phyloP scores from a whole-genome alignment of 2,113 vertebrate species.

The Sus scrofa region T2T-Sscrofa CM000812.6:78083501-78084000 shows the following conservation, averaged over 20 bases:
- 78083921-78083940: not conserved
- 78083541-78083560: constrained; percentile 55
- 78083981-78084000: not conserved
- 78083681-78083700: not conserved
- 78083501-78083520: not conserved
- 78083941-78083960: not conserved
- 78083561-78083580: constrained; percentile 54
- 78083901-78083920: not conserved
- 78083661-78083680: not conserved
- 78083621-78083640: not conserved
- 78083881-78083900: not conserved
- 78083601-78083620: not conserved
- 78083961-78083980: too few relatives aligned
- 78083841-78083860: not conserved
- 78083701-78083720: not conserved
- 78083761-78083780: not conserved
- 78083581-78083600: constrained; percentile 22
- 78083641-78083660: not conserved
- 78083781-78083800: not conserved
- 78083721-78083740: not conserved
- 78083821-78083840: not conserved
- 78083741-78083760: not conserved
- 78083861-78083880: not conserved
- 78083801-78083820: not conserved
- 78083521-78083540: constrained; percentile 17